Conservation (phyloP, 2,797 vertebrate species). For the Bovichtus diacanthus region DNA sequence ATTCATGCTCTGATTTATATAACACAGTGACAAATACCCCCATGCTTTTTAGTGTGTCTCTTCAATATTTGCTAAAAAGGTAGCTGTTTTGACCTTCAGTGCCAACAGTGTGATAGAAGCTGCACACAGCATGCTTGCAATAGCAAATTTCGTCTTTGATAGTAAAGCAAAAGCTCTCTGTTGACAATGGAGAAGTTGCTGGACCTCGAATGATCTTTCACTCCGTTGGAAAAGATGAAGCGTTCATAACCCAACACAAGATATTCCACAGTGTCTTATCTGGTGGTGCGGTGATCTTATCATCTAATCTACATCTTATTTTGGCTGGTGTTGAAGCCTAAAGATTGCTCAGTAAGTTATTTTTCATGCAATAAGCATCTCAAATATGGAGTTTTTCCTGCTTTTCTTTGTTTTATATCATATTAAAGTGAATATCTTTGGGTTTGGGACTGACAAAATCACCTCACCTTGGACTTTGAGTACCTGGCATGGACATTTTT, state of each 20-base stretch:
- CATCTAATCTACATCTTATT: not conserved
- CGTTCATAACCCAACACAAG: not conserved
- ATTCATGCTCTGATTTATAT: not conserved
- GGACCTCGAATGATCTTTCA: not conserved
- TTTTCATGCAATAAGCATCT: too few species aligned
- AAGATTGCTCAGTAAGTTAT: not conserved
- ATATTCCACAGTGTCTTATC: not conserved
- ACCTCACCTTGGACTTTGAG: too few species aligned
- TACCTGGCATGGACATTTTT: too few species aligned
- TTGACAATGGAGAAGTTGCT: slow-evolving; percentile 5
- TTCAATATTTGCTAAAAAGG: too few species aligned
- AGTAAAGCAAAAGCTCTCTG: not conserved
- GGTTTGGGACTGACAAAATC: too few species aligned
- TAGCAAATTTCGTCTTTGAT: not conserved
- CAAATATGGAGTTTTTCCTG: too few species aligned
- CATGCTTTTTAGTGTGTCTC: not conserved
- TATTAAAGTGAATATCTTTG: too few species aligned
- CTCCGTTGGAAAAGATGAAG: not conserved
- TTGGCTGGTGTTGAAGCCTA: not conserved
- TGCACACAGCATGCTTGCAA: not conserved
- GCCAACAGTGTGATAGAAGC: not conserved
- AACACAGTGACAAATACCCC: not conserved
- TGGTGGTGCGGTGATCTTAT: too few species aligned
- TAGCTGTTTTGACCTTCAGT: slow-evolving; percentile 1
- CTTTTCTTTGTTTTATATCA: too few species aligned